A percentile compares a stretch with the other conserved stretches of the same genome.
phyloP scores from a whole-genome alignment of 2,113 vertebrate species.

The Cercopithecus mona region DNA sequence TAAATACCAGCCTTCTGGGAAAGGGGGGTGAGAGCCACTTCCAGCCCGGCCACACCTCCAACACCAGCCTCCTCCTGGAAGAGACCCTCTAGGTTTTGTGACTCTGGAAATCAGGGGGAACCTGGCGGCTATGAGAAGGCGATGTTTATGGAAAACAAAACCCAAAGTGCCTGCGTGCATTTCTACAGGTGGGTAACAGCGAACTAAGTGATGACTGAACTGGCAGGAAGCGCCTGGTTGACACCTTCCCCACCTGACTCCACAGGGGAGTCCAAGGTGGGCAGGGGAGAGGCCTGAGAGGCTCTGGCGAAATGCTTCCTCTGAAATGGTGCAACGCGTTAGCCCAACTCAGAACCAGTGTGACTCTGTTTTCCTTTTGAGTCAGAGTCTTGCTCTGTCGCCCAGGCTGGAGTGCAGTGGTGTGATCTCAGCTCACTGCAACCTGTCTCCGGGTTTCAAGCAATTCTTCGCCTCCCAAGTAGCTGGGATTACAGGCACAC shows the following conservation, averaged over 20 bases:
- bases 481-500: too few species aligned
- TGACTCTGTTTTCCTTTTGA: too few species aligned
- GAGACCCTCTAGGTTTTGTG: neutral
- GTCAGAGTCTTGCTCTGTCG: too few species aligned
- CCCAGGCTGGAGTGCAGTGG: too few species aligned
- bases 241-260: neutral
- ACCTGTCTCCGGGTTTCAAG: too few species aligned
- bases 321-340: neutral
- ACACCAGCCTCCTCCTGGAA: neutral
- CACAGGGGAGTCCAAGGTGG: neutral
- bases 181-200: fast-evolving
- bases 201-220: too few species aligned
- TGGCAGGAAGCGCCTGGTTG: neutral
- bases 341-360: neutral
- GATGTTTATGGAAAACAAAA: neutral
- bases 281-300: neutral
- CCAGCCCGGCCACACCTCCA: neutral
- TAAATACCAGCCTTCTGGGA: neutral
- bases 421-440: too few species aligned
- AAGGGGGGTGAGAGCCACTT: neutral
- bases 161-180: neutral
- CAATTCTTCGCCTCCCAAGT: too few species aligned
- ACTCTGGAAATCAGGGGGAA: neutral
- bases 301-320: neutral
- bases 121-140: neutral